Conservation (phyloP, 2,113 vertebrate genomes). For the Sorex fumeus region DNA sequence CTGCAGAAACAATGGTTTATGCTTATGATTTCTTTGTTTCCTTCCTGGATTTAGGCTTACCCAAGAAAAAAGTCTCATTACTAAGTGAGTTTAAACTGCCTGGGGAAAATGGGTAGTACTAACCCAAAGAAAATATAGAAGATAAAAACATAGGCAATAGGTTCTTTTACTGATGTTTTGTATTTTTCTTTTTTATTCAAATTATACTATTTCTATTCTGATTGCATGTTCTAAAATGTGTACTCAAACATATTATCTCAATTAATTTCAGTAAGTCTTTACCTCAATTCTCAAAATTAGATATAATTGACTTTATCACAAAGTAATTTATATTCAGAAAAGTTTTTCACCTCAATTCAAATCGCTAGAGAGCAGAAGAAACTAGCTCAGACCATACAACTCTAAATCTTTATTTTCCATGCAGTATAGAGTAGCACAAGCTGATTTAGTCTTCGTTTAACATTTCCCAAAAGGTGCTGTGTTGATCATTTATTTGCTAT, state of each 20-base stretch:
- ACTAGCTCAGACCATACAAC: not conserved
- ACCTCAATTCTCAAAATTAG: not conserved
- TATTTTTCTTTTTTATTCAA: conserved; percentile 33
- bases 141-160: not conserved
- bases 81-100: conserved; percentile 57
- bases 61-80: conserved; percentile 34
- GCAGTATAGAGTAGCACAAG: not conserved
- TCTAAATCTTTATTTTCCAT: conserved; percentile 23
- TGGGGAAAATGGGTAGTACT: not conserved
- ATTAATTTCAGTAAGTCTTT: not conserved
- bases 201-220: conserved; percentile 35
- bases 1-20: not conserved
- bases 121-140: conserved; percentile 5
- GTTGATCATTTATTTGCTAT: conserved; percentile 43
- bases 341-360: conserved; percentile 17
- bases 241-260: conserved; percentile 27
- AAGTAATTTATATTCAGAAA: conserved; percentile 29
- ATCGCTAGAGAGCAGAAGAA: not conserved
- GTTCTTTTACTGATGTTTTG: not conserved
- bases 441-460: conserved; percentile 33
- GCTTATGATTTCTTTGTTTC: not conserved
- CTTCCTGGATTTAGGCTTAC: not conserved
- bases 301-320: conserved; percentile 1
- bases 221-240: not conserved
- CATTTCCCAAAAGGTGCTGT: not conserved